Percentiles rank a stretch among this genome's conserved stretches.
These are phyloP conservation scores for Epinotia ramella DNA, from an alignment of 2,888 invertebrate species.

Conservation along the genomic window DNA sequence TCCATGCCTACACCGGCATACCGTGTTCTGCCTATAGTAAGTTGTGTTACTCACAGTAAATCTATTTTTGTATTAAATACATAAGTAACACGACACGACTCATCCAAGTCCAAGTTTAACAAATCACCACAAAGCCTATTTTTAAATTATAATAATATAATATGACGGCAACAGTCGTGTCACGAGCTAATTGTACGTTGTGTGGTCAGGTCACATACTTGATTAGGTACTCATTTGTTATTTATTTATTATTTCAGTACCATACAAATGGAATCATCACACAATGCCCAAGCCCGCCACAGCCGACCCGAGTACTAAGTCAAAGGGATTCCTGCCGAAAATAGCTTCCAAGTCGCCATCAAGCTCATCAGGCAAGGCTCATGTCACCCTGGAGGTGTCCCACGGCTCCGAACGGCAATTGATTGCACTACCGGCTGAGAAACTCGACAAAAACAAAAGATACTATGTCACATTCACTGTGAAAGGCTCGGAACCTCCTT, in stretches of 20 bases:
- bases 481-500: conserved; percentile 88
- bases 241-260: conserved; percentile 83
- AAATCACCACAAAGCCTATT: background rate
- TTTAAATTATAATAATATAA: background rate
- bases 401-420: conserved; percentile 94
- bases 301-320: conserved; percentile 75
- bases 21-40: conserved; percentile 95
- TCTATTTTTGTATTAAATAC: background rate
- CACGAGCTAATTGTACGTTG: no score
- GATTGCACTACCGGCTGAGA: conserved; percentile 94
- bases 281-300: conserved; percentile 90
- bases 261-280: conserved; percentile 91
- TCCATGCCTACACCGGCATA: conserved; percentile 95
- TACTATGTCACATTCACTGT: conserved; percentile 97
- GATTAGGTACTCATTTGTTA: conserved; percentile 9
- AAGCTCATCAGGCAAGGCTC: conserved; percentile 72
- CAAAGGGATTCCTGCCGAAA: conserved; percentile 88
- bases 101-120: background rate
- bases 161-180: background rate
- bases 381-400: conserved; percentile 92
- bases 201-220: background rate
- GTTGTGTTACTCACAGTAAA: conserved; percentile 62
- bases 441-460: conserved; percentile 94
- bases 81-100: background rate
- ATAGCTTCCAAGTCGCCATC: conserved; percentile 82